These are phyloP conservation scores for Porphyrio hochstetteri DNA, from an alignment of 2,113 vertebrate species.

Conservation along the genomic window DNA sequence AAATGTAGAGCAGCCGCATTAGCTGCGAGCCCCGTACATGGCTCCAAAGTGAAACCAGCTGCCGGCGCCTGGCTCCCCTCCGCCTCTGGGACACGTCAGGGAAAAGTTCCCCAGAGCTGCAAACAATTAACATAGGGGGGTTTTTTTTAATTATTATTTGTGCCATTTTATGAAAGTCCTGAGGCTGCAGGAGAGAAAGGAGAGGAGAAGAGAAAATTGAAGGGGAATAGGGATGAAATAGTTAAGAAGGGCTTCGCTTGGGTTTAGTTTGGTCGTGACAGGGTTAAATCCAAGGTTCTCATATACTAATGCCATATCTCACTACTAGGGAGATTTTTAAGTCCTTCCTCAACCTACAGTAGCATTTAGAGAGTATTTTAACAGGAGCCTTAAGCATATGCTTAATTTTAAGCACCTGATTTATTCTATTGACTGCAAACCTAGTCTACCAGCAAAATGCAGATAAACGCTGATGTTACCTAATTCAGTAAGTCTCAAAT, in stretches of 20 bases:
- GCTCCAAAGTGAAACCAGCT: constrained; percentile 83
- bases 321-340: background rate
- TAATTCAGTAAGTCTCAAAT: background rate
- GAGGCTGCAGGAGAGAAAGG: background rate
- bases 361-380: background rate
- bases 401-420: background rate
- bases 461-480: background rate
- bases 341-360: background rate
- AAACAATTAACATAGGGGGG: constrained; percentile 24
- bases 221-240: background rate
- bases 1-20: constrained; percentile 65
- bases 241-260: background rate
- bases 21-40: constrained; percentile 68
- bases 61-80: constrained; percentile 58
- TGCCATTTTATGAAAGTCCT: background rate
- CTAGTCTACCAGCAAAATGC: background rate
- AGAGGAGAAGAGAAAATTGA: background rate
- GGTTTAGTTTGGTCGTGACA: background rate
- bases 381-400: background rate
- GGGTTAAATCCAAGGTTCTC: background rate
- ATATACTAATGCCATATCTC: background rate
- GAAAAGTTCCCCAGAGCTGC: constrained; percentile 21
- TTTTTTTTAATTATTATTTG: background rate
- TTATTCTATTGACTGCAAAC: background rate
- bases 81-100: constrained; percentile 19